Evolutionary conservation across 2,113 vertebrate species (phyloP).

Genomic region (Corapipo altera): DNA sequence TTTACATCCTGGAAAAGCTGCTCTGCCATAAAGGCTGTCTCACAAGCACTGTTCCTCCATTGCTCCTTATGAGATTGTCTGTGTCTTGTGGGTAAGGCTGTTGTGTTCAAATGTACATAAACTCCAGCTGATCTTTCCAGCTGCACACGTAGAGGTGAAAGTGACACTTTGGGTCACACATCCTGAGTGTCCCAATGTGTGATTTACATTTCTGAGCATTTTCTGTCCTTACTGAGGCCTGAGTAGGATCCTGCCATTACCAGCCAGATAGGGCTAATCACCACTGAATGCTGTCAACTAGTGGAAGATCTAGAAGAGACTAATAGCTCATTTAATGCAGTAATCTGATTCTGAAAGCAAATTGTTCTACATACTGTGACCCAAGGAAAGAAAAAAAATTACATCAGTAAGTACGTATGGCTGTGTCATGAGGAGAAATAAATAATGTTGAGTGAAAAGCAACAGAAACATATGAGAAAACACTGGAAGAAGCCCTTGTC

Average conservation of each 20-base stretch:
- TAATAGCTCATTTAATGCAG: constrained; percentile 28
- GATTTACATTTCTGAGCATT: not conserved
- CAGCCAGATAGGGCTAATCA: not conserved
- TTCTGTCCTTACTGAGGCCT: not conserved
- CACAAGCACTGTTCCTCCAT: not conserved
- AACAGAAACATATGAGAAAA: not conserved
- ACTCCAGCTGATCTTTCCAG: not conserved
- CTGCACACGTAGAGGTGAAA: accelerated
- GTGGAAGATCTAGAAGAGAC: constrained; percentile 10
- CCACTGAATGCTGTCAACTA: not conserved
- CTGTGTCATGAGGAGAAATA: not conserved
- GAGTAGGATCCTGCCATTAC: not conserved
- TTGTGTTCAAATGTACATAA: not conserved
- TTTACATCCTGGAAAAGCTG: not conserved
- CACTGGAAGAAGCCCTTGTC: not conserved
- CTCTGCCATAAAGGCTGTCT: not conserved
- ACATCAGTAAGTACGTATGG: not conserved
- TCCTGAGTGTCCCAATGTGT: not conserved
- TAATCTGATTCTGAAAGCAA: constrained; percentile 38
- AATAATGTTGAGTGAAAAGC: not conserved
- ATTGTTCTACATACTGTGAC: not conserved
- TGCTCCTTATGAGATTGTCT: not conserved
- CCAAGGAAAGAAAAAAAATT: not conserved
- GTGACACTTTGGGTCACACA: not conserved
- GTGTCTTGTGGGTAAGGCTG: not conserved